These are phyloP conservation scores for Meloidogyne floridensis DNA, from an alignment of 1,140 invertebrate species.

Conservation along the genomic window DNA sequence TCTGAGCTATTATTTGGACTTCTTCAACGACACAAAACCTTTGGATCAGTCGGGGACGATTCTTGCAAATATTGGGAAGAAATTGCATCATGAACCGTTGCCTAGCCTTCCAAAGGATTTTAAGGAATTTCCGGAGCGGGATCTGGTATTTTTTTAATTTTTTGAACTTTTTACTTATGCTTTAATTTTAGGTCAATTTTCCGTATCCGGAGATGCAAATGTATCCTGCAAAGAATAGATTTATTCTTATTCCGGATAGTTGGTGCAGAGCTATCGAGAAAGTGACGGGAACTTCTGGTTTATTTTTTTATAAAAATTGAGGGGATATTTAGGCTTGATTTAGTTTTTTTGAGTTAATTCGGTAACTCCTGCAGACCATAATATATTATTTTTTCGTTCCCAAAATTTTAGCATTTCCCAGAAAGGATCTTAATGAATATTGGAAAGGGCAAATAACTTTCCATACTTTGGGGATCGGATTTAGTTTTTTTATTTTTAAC, in stretches of 20 bases:
- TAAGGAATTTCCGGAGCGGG: constrained; percentile 63
- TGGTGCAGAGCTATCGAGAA: constrained; percentile 64
- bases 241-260: constrained; percentile 60
- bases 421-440: too few species aligned
- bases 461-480: too few species aligned
- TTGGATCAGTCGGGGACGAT: constrained; percentile 52
- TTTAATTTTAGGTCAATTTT: constrained; percentile 55
- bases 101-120: constrained; percentile 59
- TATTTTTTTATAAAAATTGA: constrained; percentile 18
- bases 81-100: constrained; percentile 54
- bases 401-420: too few species aligned
- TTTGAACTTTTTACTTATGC: background rate
- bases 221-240: constrained; percentile 62
- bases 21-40: background rate
- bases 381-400: too few species aligned
- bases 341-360: too few species aligned
- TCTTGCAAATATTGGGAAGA: constrained; percentile 65
- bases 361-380: too few species aligned
- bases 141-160: constrained; percentile 52
- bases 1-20: background rate
- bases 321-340: too few species aligned
- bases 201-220: constrained; percentile 58
- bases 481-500: too few species aligned
- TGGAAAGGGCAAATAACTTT: too few species aligned
- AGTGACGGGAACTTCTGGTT: constrained; percentile 62